Conservation (phyloP, 2,797 vertebrate genomes). For the Ptychobarbus kaznakovi region DNA sequence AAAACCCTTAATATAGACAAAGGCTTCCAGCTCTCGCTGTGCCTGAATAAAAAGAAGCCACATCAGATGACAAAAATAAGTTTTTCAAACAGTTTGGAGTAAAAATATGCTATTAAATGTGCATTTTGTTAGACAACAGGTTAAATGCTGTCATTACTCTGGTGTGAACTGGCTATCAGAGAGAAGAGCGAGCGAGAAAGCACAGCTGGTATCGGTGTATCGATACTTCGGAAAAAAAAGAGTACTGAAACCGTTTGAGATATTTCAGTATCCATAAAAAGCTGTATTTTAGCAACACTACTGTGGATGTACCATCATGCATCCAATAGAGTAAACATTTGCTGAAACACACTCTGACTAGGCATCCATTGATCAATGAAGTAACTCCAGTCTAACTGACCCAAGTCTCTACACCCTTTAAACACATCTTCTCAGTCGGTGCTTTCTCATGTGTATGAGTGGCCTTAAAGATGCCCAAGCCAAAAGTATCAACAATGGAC, state of each 20-base stretch:
- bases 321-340: background rate
- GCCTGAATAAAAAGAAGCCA: no score
- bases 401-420: background rate
- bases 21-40: no score
- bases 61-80: no score
- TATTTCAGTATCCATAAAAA: no score
- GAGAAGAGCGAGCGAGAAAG: background rate
- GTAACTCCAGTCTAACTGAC: background rate
- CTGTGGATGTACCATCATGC: background rate
- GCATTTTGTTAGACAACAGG: background rate
- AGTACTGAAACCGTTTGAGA: background rate
- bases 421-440: background rate
- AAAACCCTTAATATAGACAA: no score
- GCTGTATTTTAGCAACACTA: no score
- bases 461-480: background rate
- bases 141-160: background rate
- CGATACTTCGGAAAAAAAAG: background rate
- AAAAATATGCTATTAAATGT: background rate
- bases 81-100: no score
- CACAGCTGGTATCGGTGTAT: background rate
- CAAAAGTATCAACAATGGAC: constrained; percentile 7
- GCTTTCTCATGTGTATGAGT: background rate
- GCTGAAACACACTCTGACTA: background rate
- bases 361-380: background rate
- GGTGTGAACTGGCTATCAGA: background rate